phyloP scores from a whole-genome alignment of 2,113 vertebrate species.

The Mirza zaza region DNA sequence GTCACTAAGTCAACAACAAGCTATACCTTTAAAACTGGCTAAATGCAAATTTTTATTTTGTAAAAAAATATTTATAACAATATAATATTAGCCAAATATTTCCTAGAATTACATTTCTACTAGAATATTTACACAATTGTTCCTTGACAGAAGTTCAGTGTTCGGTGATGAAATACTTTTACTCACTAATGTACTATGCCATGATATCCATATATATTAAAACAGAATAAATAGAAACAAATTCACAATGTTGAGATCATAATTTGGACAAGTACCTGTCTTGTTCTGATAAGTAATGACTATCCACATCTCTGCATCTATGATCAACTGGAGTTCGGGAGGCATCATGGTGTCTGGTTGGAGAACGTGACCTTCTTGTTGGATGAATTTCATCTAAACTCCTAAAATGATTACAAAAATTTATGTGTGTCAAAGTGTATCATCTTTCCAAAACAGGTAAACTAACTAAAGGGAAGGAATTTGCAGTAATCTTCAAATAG shows the following conservation, averaged over 20 bases:
- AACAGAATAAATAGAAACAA: slow-evolving; percentile 34
- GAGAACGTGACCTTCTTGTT: slow-evolving; percentile 93
- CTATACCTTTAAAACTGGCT: not conserved
- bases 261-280: slow-evolving; percentile 91
- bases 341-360: slow-evolving; percentile 93
- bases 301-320: slow-evolving; percentile 93
- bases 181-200: not conserved
- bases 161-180: not conserved
- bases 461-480: not conserved
- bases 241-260: slow-evolving; percentile 41
- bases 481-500: not conserved
- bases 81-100: not conserved
- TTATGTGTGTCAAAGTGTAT: not conserved
- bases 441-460: not conserved
- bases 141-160: slow-evolving; percentile 26
- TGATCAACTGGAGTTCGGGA: slow-evolving; percentile 90
- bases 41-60: slow-evolving; percentile 8
- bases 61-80: not conserved
- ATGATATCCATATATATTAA: not conserved
- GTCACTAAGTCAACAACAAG: not conserved
- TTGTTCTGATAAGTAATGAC: slow-evolving; percentile 95
- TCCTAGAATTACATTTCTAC: not conserved
- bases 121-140: not conserved
- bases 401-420: slow-evolving; percentile 83
- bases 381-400: slow-evolving; percentile 99